phyloP scores from a whole-genome alignment of 2,888 invertebrate genomes.

The Polyommatus iphigenia region DNA sequence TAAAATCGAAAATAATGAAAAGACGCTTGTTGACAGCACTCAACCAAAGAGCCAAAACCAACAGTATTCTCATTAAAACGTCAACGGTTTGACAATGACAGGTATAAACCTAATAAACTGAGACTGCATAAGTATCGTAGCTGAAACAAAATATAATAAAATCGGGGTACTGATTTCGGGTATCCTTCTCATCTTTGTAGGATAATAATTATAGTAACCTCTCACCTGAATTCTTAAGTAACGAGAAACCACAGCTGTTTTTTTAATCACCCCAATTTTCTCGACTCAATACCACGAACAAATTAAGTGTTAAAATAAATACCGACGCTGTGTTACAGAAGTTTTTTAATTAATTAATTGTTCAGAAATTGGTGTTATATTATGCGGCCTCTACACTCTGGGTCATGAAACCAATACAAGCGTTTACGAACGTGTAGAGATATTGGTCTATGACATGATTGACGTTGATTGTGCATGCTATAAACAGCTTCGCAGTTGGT shows the following conservation, averaged over 20 bases:
- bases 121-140: no score
- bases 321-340: background rate
- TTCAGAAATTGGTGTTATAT: background rate
- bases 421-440: no score
- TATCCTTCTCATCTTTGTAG: background rate
- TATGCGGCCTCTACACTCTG: background rate
- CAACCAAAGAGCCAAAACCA: no score
- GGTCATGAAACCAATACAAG: no score
- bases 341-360: background rate
- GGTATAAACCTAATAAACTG: no score
- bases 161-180: background rate
- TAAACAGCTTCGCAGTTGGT: no score
- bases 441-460: background rate
- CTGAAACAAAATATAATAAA: no score
- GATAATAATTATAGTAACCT: background rate
- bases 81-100: no score
- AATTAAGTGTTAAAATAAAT: conserved; percentile 3
- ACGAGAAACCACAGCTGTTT: background rate
- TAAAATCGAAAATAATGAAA: no score
- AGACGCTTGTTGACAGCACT: no score
- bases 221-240: background rate
- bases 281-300: background rate
- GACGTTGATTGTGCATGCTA: no score
- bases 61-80: no score
- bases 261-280: background rate